Percentiles rank a stretch among this genome's conserved stretches.
Evolutionary conservation across 37 sponge, comb jelly and placozoan species (phyloP).

Genomic region (Oopsacas minuta): DNA sequence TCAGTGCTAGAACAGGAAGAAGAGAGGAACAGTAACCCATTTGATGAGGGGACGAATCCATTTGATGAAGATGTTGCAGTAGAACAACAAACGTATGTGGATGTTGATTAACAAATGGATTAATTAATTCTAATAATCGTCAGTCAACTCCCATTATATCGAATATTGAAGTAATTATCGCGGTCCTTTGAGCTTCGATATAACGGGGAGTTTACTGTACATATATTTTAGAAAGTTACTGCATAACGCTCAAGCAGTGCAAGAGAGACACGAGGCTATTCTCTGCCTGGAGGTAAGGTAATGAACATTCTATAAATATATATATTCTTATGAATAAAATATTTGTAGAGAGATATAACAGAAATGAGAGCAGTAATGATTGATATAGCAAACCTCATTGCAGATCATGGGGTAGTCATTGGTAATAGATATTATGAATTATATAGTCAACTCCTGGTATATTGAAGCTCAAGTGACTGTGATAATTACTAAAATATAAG

Average conservation of each 20-base stretch:
- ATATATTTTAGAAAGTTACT: too few relatives aligned
- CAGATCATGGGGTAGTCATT: neutral
- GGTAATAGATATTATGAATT: neutral
- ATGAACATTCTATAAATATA: neutral
- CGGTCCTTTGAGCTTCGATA: too few relatives aligned
- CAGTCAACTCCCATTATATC: too few relatives aligned
- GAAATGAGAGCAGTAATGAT: neutral
- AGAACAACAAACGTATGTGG: neutral
- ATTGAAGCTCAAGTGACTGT: too few relatives aligned
- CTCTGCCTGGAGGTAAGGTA: neutral
- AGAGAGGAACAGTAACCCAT: neutral
- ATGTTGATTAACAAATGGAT: neutral
- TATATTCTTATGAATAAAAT: too few relatives aligned
- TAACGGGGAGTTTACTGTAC: too few relatives aligned
- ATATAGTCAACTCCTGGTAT: too few relatives aligned
- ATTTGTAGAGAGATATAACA: neutral
- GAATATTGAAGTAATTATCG: too few relatives aligned
- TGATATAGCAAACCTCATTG: neutral
- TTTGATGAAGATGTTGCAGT: neutral
- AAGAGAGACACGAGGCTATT: constrained; percentile 16
- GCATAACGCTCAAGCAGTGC: neutral
- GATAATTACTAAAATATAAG: too few relatives aligned
- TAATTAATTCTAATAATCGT: neutral
- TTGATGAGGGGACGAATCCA: neutral
- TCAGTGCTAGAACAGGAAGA: neutral